Evolutionary conservation across 2,797 vertebrate species (phyloP), one percentile per base, ranked within the genome.

Genomic region (Scomberomorus guttatus): DNA sequence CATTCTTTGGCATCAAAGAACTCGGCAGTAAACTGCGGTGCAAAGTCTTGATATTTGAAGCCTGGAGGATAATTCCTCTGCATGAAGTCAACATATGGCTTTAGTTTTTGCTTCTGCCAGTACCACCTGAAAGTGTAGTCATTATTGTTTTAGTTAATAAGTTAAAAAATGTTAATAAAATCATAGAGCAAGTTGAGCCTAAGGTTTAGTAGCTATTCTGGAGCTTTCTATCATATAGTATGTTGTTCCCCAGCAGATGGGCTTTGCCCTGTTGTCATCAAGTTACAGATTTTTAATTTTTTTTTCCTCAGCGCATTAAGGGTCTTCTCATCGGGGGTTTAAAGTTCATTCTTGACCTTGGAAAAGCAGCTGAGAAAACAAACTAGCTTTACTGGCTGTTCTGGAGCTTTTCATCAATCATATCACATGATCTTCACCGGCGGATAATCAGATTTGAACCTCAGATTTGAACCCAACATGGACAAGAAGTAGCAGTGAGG

Each of bases 21-120:
- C 80, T 97, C 97, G 5, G 98, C 96, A 9, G 95, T 98, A 85
- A 99, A 98, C 32, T 93, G 82, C 0, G 95, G 89, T 2, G 94
- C 98, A 94, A 99, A 99, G 84, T 99, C 96, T 89, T 96, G 94
- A 60, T 99, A 99, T 25, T 82, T 94, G 88, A 99, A 99, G 27
- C 79, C 92, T 62, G 97, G 96, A 9, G 96, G 96, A 72, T 98
- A 99, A 87, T 99, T 98, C 55, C 74, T 89, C 44, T 95, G 74
- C 97, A 99, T 99, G 78, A 99, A 99, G 18, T 94, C 65, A 6
- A 99, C 95, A 88, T 96, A 99, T 0, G 93, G 61, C 1, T 75
- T 77, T 12, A 51, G 62, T 81, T 96, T 96, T 79, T 90, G 62
- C 29, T 95, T 94, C 91, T 96, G 94, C 98, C 96, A 99, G 80